Evolutionary conservation across 2,888 invertebrate species (phyloP).

Genomic region (Rosalia funebris): DNA sequence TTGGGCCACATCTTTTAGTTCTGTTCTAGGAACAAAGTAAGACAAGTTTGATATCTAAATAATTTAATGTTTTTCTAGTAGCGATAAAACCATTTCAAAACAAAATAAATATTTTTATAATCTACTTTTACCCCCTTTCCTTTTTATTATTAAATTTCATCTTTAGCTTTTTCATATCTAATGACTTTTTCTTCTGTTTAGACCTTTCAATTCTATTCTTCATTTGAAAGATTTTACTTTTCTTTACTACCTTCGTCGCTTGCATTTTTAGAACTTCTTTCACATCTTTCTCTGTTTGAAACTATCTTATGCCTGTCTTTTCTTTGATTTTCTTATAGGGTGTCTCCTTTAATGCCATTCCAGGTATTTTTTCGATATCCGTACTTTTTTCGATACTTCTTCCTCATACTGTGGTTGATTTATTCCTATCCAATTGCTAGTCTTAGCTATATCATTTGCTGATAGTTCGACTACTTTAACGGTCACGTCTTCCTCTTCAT

Average conservation of each 20-base stretch:
- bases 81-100: too few species aligned
- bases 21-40: too few species aligned
- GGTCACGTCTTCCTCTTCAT: constrained; percentile 80
- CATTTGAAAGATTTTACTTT: constrained; percentile 80
- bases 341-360: constrained; percentile 61
- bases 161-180: constrained; percentile 62
- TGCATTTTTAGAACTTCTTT: constrained; percentile 76
- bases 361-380: constrained; percentile 59
- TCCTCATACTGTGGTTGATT: constrained; percentile 67
- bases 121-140: constrained; percentile 33
- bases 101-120: too few species aligned
- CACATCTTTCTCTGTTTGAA: constrained; percentile 73
- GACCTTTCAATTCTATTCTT: constrained; percentile 77
- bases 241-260: constrained; percentile 77
- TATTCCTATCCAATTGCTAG: constrained; percentile 77
- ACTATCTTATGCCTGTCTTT: constrained; percentile 56
- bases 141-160: constrained; percentile 58
- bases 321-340: constrained; percentile 43
- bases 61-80: too few species aligned
- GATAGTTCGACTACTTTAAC: constrained; percentile 82
- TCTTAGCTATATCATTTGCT: constrained; percentile 75
- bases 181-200: constrained; percentile 76
- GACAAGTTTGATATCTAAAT: too few species aligned
- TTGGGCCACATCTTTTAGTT: too few species aligned
- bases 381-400: constrained; percentile 52